Conservation (phyloP, 2,888 invertebrate species). For the Cryptocephalus primarius region DNA sequence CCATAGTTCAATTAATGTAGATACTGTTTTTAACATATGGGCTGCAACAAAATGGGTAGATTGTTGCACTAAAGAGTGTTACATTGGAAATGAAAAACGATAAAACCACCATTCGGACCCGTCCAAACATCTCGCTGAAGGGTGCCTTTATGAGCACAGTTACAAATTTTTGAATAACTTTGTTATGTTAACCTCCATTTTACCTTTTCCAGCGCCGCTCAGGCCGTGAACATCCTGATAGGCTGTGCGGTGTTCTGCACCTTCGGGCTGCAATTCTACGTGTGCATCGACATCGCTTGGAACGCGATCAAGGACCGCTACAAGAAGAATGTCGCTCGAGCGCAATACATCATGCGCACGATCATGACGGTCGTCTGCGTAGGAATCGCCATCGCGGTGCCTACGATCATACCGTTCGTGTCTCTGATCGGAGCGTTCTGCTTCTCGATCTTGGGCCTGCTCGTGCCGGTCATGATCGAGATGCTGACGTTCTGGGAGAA, state of each 20-base stretch:
- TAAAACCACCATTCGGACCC: no score
- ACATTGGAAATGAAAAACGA: no score
- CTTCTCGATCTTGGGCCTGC: constrained; percentile 81
- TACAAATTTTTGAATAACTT: neutral
- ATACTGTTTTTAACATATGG: no score
- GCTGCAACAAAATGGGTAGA: no score
- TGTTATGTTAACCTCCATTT: neutral
- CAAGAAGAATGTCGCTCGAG: constrained; percentile 49
- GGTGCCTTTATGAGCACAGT: no score
- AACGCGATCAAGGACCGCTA: constrained; percentile 60
- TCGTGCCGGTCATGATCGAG: constrained; percentile 79
- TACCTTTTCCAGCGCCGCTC: constrained; percentile 58
- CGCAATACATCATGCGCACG: constrained; percentile 65
- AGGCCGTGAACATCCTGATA: constrained; percentile 77
- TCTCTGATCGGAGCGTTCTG: constrained; percentile 89
- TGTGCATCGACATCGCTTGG: constrained; percentile 90
- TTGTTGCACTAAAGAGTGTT: no score
- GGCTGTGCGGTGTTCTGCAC: constrained; percentile 87
- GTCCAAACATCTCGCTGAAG: no score
- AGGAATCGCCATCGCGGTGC: constrained; percentile 72
- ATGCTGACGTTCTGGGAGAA: constrained; percentile 76
- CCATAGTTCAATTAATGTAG: no score
- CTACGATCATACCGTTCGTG: constrained; percentile 81
- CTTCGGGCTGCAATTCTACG: constrained; percentile 94
- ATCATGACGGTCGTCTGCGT: constrained; percentile 59